Conservation (phyloP, 2,113 vertebrate genomes). For the Pampusana beccarii region DNA sequence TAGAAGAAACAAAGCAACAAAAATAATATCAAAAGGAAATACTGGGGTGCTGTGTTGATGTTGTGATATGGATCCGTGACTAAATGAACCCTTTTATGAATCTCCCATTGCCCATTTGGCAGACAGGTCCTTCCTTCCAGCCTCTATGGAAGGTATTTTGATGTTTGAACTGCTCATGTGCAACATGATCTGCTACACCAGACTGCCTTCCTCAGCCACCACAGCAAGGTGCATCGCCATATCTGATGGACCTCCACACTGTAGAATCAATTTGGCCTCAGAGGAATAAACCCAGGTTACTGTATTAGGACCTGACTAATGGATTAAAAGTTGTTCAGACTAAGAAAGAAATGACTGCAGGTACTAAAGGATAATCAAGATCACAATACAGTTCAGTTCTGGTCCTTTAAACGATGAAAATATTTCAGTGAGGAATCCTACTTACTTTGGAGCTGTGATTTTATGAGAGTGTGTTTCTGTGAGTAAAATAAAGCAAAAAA, state of each 20-base stretch:
- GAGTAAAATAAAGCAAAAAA: background rate
- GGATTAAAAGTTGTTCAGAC: background rate
- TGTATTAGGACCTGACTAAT: background rate
- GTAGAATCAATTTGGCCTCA: background rate
- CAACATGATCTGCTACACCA: accelerated
- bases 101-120: background rate
- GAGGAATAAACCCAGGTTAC: background rate
- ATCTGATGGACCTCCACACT: background rate
- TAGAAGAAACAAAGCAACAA: background rate
- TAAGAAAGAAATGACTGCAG: background rate
- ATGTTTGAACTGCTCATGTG: background rate
- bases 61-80: background rate
- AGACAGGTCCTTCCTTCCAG: background rate
- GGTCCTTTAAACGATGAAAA: background rate
- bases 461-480: background rate
- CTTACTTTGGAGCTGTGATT: background rate
- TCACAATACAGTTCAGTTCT: background rate
- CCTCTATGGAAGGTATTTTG: background rate
- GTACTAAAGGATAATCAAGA: background rate
- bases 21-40: background rate
- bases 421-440: background rate
- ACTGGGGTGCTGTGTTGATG: background rate
- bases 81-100: background rate
- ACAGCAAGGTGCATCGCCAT: background rate
- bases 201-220: background rate